These are phyloP conservation scores for Agrotis ipsilon DNA, from an alignment of 2,888 invertebrate species.

Conservation along the genomic window DNA sequence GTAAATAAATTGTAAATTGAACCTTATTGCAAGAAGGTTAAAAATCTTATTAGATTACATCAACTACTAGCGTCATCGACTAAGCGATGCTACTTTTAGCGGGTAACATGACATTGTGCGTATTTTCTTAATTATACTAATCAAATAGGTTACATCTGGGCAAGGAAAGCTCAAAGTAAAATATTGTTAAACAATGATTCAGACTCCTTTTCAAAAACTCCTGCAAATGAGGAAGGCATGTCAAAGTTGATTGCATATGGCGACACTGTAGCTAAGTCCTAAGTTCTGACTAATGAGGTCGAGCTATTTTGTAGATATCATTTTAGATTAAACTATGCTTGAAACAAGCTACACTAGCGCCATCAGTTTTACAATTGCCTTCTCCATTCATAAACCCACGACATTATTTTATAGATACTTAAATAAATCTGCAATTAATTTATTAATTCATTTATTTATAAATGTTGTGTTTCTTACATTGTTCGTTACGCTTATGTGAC, in stretches of 20 bases:
- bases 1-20: conserved; percentile 11
- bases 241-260: conserved; percentile 1
- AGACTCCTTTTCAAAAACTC: conserved; percentile 2
- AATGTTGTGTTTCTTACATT: conserved; percentile 14
- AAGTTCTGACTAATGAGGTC: neutral
- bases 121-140: conserved; percentile 18
- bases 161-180: conserved; percentile 17
- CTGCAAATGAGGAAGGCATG: neutral
- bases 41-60: conserved; percentile 26
- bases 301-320: too few relatives aligned
- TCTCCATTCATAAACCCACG: neutral
- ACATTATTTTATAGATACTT: neutral
- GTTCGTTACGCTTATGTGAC: conserved; percentile 56
- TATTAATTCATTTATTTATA: neutral
- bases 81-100: conserved; percentile 34
- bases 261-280: neutral
- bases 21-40: conserved; percentile 34
- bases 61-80: conserved; percentile 22
- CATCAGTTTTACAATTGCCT: neutral
- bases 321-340: neutral
- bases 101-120: conserved; percentile 49
- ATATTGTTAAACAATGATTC: conserved; percentile 1
- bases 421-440: neutral
- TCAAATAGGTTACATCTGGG: conserved; percentile 8
- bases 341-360: conserved; percentile 1